These are phyloP conservation scores for Okamejei kenojei DNA, from an alignment of 2,797 vertebrate genomes.

Conservation along the genomic window DNA sequence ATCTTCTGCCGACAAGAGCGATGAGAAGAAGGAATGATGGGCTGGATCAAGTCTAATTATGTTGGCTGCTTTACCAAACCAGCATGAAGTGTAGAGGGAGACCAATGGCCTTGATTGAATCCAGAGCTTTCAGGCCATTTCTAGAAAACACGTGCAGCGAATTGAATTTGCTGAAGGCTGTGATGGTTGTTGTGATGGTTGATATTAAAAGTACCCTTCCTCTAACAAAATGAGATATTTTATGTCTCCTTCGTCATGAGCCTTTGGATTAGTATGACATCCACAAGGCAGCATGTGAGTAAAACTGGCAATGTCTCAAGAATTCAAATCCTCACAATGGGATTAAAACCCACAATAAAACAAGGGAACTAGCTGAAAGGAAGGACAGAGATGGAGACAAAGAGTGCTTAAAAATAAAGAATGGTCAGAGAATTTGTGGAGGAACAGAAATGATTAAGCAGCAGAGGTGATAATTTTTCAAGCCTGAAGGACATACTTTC, in stretches of 20 bases:
- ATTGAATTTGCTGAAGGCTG: too few relatives aligned
- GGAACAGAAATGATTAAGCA: not conserved
- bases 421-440: not conserved
- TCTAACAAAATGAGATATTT: not conserved
- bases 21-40: too few relatives aligned
- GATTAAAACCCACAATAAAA: not conserved
- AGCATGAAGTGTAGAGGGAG: too few relatives aligned
- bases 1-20: too few relatives aligned
- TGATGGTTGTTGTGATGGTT: not conserved
- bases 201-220: not conserved
- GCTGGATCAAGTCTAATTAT: too few relatives aligned
- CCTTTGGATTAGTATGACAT: not conserved
- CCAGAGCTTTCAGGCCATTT: too few relatives aligned
- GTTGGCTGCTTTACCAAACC: too few relatives aligned
- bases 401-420: not conserved
- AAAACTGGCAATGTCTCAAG: not conserved
- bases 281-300: not conserved
- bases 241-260: not conserved
- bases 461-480: not conserved
- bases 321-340: not conserved
- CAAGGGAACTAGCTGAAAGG: not conserved
- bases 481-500: not conserved
- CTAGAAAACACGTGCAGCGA: too few relatives aligned
- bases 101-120: too few relatives aligned
- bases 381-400: too few relatives aligned